Evolutionary conservation across 2,888 invertebrate genomes (phyloP), one percentile per base, ranked within the genome.

Genomic region (Lasioglossum figueresi): DNA sequence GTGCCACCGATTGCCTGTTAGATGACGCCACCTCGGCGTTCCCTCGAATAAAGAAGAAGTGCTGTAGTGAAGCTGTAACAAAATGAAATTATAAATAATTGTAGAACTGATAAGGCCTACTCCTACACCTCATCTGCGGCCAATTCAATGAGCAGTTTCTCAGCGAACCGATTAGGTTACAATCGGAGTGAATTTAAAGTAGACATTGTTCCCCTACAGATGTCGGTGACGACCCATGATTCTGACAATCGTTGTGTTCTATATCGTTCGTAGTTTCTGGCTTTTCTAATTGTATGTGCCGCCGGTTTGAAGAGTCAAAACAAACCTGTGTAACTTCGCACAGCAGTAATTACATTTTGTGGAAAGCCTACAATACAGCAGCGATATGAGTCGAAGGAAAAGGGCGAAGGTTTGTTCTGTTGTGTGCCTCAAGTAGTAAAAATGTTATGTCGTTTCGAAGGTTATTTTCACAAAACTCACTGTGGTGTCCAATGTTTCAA

Each of bases 341-440:
- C 34, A 16, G 23, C 14, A 84, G 68, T 75, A 72, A 84, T 83
- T 77, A 48, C 23, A 45, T 82, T 86, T 83, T 31, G 43, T 23
- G 37, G 4, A 56, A 79, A 76, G 63, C n/a, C 14, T 72, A 77
- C 23, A 37, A 43, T 82, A 88, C 14, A 52, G 10, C 56, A 56
- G 27, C 85, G 43, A 85, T 43, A 96, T 96, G 96, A 96, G 96
- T 93, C 96, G 96, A 71, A 95, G 96, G 85, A 96, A 96, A 93
- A 96, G 96, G 88, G 94, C 95, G 70, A 96, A 96, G 96, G 96
- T 89, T 70, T 27, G 89, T 79, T 31, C 34, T 43, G 0, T 40
- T 45, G 14, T 34, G 14, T 1, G 34, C 12, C 4, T 56, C 12
- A n/a, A n/a, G 1, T 12, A 34, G 1, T 34, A 14, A 76, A 52